Evolutionary conservation across 2,888 invertebrate genomes (phyloP), one percentile per base, ranked within the genome.

Genomic region (Hyposoter didymator): DNA sequence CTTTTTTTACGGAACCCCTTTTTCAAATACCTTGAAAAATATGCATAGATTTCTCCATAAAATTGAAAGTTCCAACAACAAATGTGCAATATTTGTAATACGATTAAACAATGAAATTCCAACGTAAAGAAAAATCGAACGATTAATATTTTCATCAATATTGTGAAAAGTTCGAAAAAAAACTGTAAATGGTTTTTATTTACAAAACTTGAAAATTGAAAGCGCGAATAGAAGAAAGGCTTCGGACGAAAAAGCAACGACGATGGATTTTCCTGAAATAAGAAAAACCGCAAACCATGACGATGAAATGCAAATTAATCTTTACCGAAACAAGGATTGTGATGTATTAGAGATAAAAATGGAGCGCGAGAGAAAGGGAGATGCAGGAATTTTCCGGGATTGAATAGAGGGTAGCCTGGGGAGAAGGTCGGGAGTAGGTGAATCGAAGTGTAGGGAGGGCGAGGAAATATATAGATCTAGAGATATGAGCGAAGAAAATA

Each of bases 361-460:
- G 52, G 49, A 66, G 69, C n/a, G 10, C 39, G 39, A 52, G 55
- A 62, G 32, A 43, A 28, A 39, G 64, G 22, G 73, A 52, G 74
- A 52, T 1, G 14, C 43, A 74, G 43, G 62, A 35, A 59, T 52
- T 67, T 67, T 73, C 39, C 52, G 67, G 76, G 72, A 64, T 86
- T 55, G 74, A 75, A 82, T 78, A 66, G 66, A 75, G 62, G 55
- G 64, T 47, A 64, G 81, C 72, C 28, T 67, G 78, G 82, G 78
- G 82, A 84, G 76, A 64, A 85, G 47, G 75, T 75, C 74, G 72
- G 64, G 67, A 66, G 45, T 43, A 32, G 12, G 59, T 70, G 70
- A 59, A 70, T 39, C 22, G 59, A 43, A 49, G 64, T 8, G 14
- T 39, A 72, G 72, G 8, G 75, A 73, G 81, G 69, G 78, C 67